These are phyloP conservation scores for Lagopus leucura DNA, from an alignment of 2,113 vertebrate species.

Conservation along the genomic window DNA sequence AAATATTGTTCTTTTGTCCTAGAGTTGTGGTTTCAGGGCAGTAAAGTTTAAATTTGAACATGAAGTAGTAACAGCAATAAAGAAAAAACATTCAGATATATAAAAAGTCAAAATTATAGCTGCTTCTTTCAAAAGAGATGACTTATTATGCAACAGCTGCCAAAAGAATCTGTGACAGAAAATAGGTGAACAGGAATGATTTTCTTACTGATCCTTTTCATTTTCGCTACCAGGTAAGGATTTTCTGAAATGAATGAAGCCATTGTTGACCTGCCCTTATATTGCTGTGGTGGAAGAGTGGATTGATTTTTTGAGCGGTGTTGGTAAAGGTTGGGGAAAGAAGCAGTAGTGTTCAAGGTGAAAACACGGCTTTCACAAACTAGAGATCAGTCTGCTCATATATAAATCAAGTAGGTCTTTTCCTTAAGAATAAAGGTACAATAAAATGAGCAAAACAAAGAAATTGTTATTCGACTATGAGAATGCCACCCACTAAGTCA, in stretches of 20 bases:
- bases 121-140: background rate
- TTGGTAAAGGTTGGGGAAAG: background rate
- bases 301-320: background rate
- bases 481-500: conserved; percentile 68
- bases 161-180: background rate
- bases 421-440: conserved; percentile 4
- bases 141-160: background rate
- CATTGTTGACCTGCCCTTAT: background rate
- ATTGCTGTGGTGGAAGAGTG: background rate
- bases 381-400: background rate
- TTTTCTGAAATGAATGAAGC: conserved; percentile 40
- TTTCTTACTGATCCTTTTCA: conserved; percentile 26
- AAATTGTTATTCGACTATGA: conserved; percentile 28
- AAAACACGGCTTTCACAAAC: conserved; percentile 25
- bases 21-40: background rate
- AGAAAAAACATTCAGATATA: background rate
- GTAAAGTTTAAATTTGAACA: background rate
- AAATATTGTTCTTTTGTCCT: background rate
- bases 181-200: background rate
- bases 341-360: background rate
- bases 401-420: background rate
- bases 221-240: background rate
- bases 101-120: background rate
- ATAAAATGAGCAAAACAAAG: conserved; percentile 62
- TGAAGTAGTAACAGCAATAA: background rate